Conservation (phyloP, 2,888 invertebrate genomes). For the Reticulitermes lucifugus region DNA sequence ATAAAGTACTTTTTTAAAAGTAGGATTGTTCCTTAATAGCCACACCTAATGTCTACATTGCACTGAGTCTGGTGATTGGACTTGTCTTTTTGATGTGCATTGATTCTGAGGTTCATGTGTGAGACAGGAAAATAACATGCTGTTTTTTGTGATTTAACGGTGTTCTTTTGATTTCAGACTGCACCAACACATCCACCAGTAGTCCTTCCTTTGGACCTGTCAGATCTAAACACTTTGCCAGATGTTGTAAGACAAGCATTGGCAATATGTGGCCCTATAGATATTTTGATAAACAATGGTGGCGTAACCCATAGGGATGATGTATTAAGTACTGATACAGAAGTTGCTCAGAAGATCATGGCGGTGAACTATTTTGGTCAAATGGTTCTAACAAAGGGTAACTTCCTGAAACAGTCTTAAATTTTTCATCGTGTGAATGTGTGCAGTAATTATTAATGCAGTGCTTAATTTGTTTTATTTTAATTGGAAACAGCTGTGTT, state of each 20-base stretch:
- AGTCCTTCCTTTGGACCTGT: constrained; percentile 80
- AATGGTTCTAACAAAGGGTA: constrained; percentile 91
- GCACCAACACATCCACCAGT: constrained; percentile 77
- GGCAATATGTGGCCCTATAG: constrained; percentile 79
- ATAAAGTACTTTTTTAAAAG: no score
- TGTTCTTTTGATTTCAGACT: constrained; percentile 62
- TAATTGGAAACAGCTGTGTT: constrained; percentile 75
- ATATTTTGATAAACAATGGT: constrained; percentile 93
- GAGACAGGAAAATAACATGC: no score
- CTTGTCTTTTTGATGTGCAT: no score
- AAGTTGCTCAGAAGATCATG: constrained; percentile 91
- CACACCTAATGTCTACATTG: no score
- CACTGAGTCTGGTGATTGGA: no score
- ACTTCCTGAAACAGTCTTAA: no score
- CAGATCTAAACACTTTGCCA: constrained; percentile 74
- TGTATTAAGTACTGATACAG: constrained; percentile 78
- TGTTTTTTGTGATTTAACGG: no score
- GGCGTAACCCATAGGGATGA: constrained; percentile 87
- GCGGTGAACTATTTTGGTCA: constrained; percentile 95
- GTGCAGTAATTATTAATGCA: no score
- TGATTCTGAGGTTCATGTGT: no score
- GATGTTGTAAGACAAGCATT: constrained; percentile 74
- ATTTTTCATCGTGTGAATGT: no score
- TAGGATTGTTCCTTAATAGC: no score
- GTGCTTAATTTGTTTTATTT: constrained; percentile 13